These are phyloP conservation scores for Entomyzon cyanotis DNA, from an alignment of 2,113 vertebrate species.

Conservation along the genomic window DNA sequence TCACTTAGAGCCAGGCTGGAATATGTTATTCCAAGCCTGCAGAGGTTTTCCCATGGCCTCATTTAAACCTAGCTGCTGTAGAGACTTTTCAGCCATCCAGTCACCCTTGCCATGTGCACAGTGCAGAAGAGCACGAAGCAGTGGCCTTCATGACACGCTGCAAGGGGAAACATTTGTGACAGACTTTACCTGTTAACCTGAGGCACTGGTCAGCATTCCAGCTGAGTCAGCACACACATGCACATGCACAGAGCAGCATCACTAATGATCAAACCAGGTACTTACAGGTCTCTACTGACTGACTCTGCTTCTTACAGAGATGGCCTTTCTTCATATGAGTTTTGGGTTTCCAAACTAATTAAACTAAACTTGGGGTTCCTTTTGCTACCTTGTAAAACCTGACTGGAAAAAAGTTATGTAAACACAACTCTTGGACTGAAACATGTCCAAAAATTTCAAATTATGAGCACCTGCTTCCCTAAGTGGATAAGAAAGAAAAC, in stretches of 20 bases:
- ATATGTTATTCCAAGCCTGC: not conserved
- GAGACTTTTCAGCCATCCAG: not conserved
- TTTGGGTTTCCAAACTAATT: not conserved
- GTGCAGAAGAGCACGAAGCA: not conserved
- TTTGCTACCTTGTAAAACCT: not conserved
- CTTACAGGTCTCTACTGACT: not conserved
- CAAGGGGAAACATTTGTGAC: not conserved
- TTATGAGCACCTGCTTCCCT: not conserved
- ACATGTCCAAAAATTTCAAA: not conserved
- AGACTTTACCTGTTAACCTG: not conserved
- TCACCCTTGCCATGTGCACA: not conserved
- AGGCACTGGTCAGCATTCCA: not conserved
- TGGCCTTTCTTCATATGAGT: not conserved
- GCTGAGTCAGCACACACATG: not conserved
- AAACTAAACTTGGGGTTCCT: not conserved
- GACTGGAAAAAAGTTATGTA: not conserved
- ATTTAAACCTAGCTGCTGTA: not conserved
- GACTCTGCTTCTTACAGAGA: not conserved
- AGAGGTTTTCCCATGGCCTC: not conserved
- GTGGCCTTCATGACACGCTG: not conserved
- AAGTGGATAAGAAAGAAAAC: not conserved
- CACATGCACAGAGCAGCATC: rapidly evolving
- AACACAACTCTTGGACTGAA: not conserved
- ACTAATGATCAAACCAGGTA: not conserved
- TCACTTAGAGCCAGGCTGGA: not conserved